These are phyloP conservation scores for Chauna torquata DNA, from an alignment of 2,113 vertebrate genomes.

Conservation along the genomic window DNA sequence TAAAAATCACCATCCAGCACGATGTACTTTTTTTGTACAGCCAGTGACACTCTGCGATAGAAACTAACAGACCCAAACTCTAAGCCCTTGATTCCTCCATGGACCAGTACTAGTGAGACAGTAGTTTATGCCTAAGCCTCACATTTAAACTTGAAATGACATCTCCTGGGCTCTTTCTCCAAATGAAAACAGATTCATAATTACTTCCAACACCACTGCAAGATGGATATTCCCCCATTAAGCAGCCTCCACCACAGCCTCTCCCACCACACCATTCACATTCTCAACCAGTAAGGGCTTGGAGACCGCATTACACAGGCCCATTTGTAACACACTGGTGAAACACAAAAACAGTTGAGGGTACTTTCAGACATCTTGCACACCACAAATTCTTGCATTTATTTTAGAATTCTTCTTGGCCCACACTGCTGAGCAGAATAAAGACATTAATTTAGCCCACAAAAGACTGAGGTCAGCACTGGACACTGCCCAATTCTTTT, in stretches of 20 bases:
- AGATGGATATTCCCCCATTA: background rate
- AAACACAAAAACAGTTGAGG: conserved; percentile 29
- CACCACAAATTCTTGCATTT: conserved; percentile 61
- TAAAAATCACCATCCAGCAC: background rate
- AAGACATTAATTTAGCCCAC: conserved; percentile 44
- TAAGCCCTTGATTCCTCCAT: background rate
- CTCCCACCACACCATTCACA: background rate
- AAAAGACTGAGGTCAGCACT: conserved; percentile 39
- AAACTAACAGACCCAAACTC: background rate
- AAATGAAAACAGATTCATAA: background rate
- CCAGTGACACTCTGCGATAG: background rate
- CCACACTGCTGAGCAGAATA: conserved; percentile 57
- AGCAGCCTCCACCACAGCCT: background rate
- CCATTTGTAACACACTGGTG: conserved; percentile 7
- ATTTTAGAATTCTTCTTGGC: conserved; percentile 54
- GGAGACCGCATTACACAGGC: background rate
- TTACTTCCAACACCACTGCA: background rate
- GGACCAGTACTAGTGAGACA: background rate
- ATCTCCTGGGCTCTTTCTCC: background rate
- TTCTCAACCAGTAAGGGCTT: background rate
- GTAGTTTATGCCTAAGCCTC: background rate
- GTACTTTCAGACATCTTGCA: conserved; percentile 28
- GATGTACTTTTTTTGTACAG: background rate
- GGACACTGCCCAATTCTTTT: conserved; percentile 8
- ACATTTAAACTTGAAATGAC: conserved; percentile 15